Evolutionary conservation across 2,888 invertebrate species (phyloP).

Genomic region (Nomada fabriciana): DNA sequence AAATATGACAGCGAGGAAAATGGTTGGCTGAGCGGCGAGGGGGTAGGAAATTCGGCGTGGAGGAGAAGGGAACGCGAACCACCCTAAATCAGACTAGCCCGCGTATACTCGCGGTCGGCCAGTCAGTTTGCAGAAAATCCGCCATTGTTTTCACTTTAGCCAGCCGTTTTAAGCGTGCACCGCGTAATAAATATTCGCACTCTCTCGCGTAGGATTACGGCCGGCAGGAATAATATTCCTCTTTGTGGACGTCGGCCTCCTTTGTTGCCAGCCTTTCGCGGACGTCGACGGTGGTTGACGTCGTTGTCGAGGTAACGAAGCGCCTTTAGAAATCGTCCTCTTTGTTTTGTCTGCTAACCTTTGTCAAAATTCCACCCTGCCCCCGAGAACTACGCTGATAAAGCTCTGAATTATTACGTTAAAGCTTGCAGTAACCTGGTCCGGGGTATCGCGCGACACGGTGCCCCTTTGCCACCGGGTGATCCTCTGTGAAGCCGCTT

Average conservation of each 20-base stretch:
- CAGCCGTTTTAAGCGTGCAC: slow-evolving; percentile 71
- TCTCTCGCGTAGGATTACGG: slow-evolving; percentile 76
- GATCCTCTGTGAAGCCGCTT: slow-evolving; percentile 34
- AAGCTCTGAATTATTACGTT: slow-evolving; percentile 57
- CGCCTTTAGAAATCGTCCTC: slow-evolving; percentile 73
- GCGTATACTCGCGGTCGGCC: slow-evolving; percentile 53
- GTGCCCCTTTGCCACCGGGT: neutral
- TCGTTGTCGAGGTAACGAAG: slow-evolving; percentile 72
- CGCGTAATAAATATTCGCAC: slow-evolving; percentile 81
- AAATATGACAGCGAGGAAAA: neutral
- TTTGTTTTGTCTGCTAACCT: slow-evolving; percentile 68
- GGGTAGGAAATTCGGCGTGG: neutral
- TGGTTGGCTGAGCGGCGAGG: neutral
- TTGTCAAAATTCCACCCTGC: slow-evolving; percentile 60
- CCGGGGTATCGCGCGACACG: neutral
- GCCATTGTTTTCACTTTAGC: slow-evolving; percentile 78
- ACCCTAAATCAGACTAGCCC: slow-evolving; percentile 64
- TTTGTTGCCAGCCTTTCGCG: slow-evolving; percentile 70
- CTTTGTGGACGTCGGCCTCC: slow-evolving; percentile 76
- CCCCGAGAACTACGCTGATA: slow-evolving; percentile 55
- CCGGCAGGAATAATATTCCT: slow-evolving; percentile 80
- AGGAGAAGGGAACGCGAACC: slow-evolving; percentile 2
- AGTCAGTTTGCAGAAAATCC: slow-evolving; percentile 74
- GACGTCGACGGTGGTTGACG: slow-evolving; percentile 66
- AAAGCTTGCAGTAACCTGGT: slow-evolving; percentile 17